Base-by-base conservation (phyloP, 2,797 vertebrate genomes). In the Schizopygopsis pylzovi region DNA sequence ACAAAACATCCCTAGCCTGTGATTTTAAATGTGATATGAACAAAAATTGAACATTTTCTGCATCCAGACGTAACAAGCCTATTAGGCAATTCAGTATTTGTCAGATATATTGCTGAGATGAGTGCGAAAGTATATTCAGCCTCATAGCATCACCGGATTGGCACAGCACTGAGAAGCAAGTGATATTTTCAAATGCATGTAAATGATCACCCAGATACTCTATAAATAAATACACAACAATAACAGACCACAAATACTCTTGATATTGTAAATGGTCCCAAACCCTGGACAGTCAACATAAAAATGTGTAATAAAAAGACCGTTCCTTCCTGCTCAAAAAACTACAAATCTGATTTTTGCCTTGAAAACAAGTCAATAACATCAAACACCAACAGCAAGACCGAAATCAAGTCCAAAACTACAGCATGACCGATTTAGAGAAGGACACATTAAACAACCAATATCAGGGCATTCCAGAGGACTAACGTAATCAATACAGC, bases 191-290 rank as follows among this genome's bases (percentile, higher is more conserved):
- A 61, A 52, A 56, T 20, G 63, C 61, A 84, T 28, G 49, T 43
- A 59, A 68, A 71, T 28, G 11, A 70, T 79, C 49, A 84, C 61
- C 15, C 2, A 68, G 45, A 68, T 33, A 72, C 6, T n/a, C 39
- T 70, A 84, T 85, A 85, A 84, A 84, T 77, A 84, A 84, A 84
- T 84, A 84, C 73, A 84, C 79, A 79, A 45, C 18, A 33, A 47
- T 18, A 39, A n/a, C 82, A 63, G 52, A 22, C 43, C 22, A 59
- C 43, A 43, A 47, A 65, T 68, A 33, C 49, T n/a, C n/a, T 16
- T 28, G 13, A 71, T 52, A 56, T 18, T 67, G 45, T 54, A 70
- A 70, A 79, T 79, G 83, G 83, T 85, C 83, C 82, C 61, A 28
- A 54, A 77, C 9, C 33, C 22, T 16, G 39, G 22, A 54, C 15